These are phyloP conservation scores for Yponomeuta plumbellus DNA, from an alignment of 2,888 invertebrate genomes.

Conservation along the genomic window DNA sequence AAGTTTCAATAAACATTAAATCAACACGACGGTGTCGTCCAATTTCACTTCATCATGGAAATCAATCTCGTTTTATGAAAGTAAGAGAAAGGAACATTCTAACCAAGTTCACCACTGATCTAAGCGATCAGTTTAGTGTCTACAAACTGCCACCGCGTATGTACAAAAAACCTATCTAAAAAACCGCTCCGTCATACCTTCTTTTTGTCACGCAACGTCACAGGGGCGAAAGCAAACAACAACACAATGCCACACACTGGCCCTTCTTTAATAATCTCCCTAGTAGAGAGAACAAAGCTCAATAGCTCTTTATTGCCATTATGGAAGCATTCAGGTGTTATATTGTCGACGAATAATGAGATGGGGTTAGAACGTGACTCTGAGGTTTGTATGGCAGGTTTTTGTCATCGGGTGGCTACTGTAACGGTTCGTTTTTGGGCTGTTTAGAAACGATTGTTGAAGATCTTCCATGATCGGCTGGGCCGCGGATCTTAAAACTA, in stretches of 20 bases:
- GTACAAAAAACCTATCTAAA: not conserved
- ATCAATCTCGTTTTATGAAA: no score
- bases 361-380: conserved; percentile 30
- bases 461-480: no score
- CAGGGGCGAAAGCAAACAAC: not conserved
- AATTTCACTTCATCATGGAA: no score
- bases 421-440: not conserved
- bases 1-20: no score
- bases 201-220: not conserved
- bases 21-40: no score
- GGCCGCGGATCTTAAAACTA: no score
- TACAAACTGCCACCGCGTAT: not conserved
- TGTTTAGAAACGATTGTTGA: no score
- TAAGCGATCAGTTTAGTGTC: no score
- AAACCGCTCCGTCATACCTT: not conserved
- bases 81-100: no score
- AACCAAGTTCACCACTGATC: no score
- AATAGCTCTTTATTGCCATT: conserved; percentile 65
- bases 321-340: conserved; percentile 65
- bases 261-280: conserved; percentile 70
- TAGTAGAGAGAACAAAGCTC: conserved; percentile 66
- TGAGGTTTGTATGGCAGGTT: not conserved
- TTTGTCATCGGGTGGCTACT: not conserved
- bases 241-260: conserved; percentile 38
- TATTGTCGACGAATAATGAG: conserved; percentile 59